phyloP scores from a whole-genome alignment of 2,888 invertebrate genomes.

The Magallana nippona region DNA sequence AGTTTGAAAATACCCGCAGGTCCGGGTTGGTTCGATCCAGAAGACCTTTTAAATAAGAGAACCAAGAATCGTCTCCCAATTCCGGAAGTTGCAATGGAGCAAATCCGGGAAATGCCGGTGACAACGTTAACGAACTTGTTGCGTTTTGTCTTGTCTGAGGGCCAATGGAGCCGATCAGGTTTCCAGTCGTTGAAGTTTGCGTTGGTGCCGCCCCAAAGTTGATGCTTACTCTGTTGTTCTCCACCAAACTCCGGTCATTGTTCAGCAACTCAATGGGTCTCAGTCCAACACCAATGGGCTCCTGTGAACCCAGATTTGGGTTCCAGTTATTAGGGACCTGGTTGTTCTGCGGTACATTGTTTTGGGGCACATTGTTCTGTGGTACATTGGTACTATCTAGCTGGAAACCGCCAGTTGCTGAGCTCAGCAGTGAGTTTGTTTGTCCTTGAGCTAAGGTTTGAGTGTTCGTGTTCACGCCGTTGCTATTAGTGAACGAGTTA shows the following conservation, averaged over 20 bases:
- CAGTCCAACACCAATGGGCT: slow-evolving; percentile 1
- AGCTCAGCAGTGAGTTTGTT: neutral
- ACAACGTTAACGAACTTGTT: slow-evolving; percentile 3
- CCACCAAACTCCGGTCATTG: neutral
- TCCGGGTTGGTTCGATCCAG: slow-evolving; percentile 27
- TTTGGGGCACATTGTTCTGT: too few species aligned
- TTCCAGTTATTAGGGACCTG: neutral
- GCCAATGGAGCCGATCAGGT: neutral
- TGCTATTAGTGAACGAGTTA: neutral
- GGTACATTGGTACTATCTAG: neutral
- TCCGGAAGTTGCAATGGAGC: slow-evolving; percentile 23
- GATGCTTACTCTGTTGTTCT: neutral
- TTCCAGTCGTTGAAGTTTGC: neutral
- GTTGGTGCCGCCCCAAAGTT: neutral
- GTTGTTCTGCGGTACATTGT: neutral
- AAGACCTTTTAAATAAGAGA: slow-evolving; percentile 22
- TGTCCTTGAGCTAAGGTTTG: neutral
- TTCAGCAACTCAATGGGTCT: slow-evolving; percentile 3
- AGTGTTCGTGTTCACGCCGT: neutral
- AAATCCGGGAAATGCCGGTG: slow-evolving; percentile 41
- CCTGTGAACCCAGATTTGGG: neutral
- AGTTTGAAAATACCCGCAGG: slow-evolving; percentile 16
- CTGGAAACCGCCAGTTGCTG: neutral
- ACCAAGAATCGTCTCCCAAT: slow-evolving; percentile 35
- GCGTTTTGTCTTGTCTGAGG: slow-evolving; percentile 14